A percentile compares a stretch with the other conserved stretches of the same genome.
Conservation (phyloP, 2,797 vertebrate genomes). For the Odontamblyopus rebecca region DNA sequence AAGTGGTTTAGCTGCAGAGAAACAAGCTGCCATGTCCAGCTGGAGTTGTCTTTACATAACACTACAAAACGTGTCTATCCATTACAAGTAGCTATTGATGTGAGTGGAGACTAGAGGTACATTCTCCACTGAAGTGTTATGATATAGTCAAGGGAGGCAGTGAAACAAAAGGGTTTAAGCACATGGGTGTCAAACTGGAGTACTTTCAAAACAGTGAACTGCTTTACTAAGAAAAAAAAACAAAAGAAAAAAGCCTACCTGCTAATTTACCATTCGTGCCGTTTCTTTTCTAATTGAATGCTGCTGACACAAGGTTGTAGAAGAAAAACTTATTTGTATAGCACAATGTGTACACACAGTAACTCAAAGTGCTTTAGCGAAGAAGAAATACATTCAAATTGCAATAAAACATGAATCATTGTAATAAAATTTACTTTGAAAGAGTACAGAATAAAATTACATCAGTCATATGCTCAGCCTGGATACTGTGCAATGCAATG, state of each 20-base stretch:
- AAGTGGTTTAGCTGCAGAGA: conserved; percentile 4
- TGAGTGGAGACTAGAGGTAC: background rate
- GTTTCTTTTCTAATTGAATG: background rate
- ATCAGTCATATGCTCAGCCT: too few species aligned
- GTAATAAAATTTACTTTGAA: too few species aligned
- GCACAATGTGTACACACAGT: background rate
- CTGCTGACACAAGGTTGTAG: background rate
- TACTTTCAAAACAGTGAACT: background rate
- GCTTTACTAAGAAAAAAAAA: too few species aligned
- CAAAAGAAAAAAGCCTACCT: background rate
- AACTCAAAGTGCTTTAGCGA: background rate
- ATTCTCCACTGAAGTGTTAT: background rate
- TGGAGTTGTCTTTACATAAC: conserved; percentile 7
- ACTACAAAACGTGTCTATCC: conserved; percentile 1
- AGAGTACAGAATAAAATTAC: too few species aligned
- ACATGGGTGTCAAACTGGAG: background rate
- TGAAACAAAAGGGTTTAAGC: background rate
- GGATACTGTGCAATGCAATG: too few species aligned
- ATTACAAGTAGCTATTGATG: background rate
- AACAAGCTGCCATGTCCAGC: conserved; percentile 6
- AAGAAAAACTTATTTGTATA: background rate
- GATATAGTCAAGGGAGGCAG: background rate
- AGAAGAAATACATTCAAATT: too few species aligned
- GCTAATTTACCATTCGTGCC: background rate
- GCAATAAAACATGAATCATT: too few species aligned